Evolutionary conservation across 1,140 invertebrate genomes (phyloP).

Genomic region (Melanaphis sacchari): DNA sequence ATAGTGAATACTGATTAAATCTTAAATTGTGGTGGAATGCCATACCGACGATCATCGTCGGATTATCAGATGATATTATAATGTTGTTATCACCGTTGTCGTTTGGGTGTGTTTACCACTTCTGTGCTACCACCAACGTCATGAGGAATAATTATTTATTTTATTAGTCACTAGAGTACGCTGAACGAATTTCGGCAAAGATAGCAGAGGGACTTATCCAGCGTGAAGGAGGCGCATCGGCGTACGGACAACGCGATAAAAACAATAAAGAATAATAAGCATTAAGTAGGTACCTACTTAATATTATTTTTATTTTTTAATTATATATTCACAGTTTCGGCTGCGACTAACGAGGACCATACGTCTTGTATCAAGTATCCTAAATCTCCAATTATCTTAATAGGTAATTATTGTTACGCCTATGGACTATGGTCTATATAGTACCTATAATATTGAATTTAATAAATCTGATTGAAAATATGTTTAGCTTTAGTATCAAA

Average conservation of each 20-base stretch:
- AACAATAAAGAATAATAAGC: neutral
- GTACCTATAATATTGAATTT: too few relatives aligned
- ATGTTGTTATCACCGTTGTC: neutral
- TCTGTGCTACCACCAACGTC: neutral
- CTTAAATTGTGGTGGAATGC: neutral
- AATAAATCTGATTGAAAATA: neutral
- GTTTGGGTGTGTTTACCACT: neutral
- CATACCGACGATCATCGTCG: neutral
- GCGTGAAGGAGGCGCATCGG: neutral
- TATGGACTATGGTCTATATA: too few relatives aligned
- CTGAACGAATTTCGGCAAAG: neutral
- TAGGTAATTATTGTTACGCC: too few relatives aligned
- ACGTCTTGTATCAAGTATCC: too few relatives aligned
- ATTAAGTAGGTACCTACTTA: neutral
- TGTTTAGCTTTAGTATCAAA: neutral
- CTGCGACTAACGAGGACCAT: too few relatives aligned
- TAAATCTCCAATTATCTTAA: neutral
- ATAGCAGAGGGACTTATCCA: neutral
- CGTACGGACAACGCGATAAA: neutral
- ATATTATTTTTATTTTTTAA: neutral
- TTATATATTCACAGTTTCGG: too few relatives aligned
- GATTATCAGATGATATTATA: neutral
- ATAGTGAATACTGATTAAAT: neutral
- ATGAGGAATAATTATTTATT: neutral
- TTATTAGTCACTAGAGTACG: neutral